phyloP scores from a whole-genome alignment of 2,888 invertebrate species.

The Drosophila monieri region DNA sequence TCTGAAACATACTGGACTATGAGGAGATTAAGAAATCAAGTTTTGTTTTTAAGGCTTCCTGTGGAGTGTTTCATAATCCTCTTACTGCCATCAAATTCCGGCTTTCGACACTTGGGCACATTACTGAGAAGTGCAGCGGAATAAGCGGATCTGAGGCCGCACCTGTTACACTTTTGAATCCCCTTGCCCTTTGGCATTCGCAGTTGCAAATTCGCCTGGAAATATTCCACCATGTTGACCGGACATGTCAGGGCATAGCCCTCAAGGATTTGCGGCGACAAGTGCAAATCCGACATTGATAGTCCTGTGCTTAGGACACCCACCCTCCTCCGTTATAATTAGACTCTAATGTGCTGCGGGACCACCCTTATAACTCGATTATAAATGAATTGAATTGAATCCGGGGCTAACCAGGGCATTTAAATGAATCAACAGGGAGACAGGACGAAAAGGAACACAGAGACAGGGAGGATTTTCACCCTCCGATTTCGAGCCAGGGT shows the following conservation, averaged over 20 bases:
- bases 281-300: slow-evolving; percentile 68
- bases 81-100: slow-evolving; percentile 32
- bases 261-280: slow-evolving; percentile 68
- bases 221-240: slow-evolving; percentile 66
- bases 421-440: slow-evolving; percentile 59
- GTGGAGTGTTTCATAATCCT: slow-evolving; percentile 6
- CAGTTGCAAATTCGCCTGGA: slow-evolving; percentile 23
- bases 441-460: not conserved
- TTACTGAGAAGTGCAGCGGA: slow-evolving; percentile 35
- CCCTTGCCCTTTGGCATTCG: slow-evolving; percentile 19
- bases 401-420: slow-evolving; percentile 46
- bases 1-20: too few relatives aligned
- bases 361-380: slow-evolving; percentile 73
- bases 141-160: slow-evolving; percentile 63
- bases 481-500: slow-evolving; percentile 37
- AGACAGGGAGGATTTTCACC: slow-evolving; percentile 54
- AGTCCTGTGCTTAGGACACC: slow-evolving; percentile 40
- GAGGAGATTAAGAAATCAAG: too few relatives aligned
- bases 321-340: slow-evolving; percentile 68
- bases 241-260: slow-evolving; percentile 70
- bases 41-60: slow-evolving; percentile 12
- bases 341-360: slow-evolving; percentile 75
- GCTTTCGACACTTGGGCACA: slow-evolving; percentile 56
- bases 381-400: slow-evolving; percentile 72
- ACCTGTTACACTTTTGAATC: slow-evolving; percentile 73